Evolutionary conservation across 2,888 invertebrate genomes (phyloP).

Genomic region (Leucozona laternaria): DNA sequence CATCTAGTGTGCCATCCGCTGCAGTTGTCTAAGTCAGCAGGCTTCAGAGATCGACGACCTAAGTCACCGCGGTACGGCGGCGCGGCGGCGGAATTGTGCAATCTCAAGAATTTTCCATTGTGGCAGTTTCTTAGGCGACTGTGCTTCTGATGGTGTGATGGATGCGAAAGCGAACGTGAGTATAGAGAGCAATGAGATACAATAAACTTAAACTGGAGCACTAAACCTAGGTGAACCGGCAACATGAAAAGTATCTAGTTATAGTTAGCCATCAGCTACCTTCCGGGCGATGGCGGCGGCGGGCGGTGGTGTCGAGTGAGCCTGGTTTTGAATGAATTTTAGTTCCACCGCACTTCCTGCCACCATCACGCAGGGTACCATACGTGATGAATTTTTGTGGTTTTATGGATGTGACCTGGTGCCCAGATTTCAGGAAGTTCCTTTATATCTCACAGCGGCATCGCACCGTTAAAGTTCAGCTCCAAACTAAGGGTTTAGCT

Average conservation of each 20-base stretch:
- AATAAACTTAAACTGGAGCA: conserved; percentile 48
- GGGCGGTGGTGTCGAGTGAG: neutral
- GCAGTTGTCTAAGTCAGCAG: conserved; percentile 33
- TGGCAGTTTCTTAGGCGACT: conserved; percentile 36
- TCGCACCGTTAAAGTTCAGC: conserved; percentile 69
- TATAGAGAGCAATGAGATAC: conserved; percentile 57
- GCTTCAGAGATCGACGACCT: conserved; percentile 71
- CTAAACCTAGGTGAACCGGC: conserved; percentile 58
- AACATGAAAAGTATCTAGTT: conserved; percentile 24
- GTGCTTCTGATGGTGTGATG: conserved; percentile 44
- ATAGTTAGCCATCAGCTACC: neutral
- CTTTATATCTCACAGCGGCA: conserved; percentile 61
- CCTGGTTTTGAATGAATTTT: conserved; percentile 46
- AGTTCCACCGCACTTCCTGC: conserved; percentile 60
- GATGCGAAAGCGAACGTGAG: conserved; percentile 65
- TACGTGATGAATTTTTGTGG: conserved; percentile 44
- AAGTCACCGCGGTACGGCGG: conserved; percentile 17
- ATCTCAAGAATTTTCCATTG: conserved; percentile 66
- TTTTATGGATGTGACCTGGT: conserved; percentile 71
- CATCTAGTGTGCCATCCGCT: conserved; percentile 66
- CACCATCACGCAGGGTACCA: conserved; percentile 28
- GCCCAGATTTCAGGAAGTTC: conserved; percentile 61
- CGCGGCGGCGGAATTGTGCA: conserved; percentile 59
- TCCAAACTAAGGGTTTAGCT: conserved; percentile 14
- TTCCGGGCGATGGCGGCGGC: conserved; percentile 21